Evolutionary conservation across 2,888 invertebrate species (phyloP).

Genomic region (Noctua pronuba): DNA sequence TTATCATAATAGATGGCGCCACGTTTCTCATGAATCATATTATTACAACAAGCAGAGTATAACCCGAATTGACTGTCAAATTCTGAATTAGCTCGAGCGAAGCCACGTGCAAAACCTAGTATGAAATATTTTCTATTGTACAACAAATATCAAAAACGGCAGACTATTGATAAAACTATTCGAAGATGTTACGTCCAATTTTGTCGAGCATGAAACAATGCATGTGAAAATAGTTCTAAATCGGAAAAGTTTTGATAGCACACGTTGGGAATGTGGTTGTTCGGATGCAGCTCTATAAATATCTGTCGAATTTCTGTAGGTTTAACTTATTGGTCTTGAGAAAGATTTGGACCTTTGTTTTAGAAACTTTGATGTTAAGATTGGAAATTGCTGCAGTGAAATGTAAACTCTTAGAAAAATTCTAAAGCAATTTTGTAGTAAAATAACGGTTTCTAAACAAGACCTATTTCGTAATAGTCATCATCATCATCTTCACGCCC

Average conservation of each 20-base stretch:
- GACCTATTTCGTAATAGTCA: neutral
- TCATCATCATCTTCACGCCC: too few relatives aligned
- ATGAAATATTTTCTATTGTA: neutral
- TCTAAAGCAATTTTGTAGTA: neutral
- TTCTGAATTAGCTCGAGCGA: too few relatives aligned
- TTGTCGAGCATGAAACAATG: conserved; percentile 48
- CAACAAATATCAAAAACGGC: neutral
- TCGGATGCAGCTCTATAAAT: conserved; percentile 45
- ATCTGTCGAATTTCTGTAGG: conserved; percentile 34
- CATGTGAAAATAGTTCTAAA: conserved; percentile 52
- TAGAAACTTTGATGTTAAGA: neutral
- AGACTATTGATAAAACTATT: conserved; percentile 7
- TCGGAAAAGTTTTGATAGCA: conserved; percentile 61
- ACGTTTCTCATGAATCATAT: too few relatives aligned
- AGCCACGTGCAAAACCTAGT: too few relatives aligned
- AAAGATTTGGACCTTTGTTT: neutral
- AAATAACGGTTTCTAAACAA: neutral
- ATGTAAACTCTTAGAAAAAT: neutral
- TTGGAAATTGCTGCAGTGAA: neutral
- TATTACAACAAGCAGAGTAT: too few relatives aligned
- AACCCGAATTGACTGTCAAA: too few relatives aligned
- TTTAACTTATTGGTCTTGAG: neutral
- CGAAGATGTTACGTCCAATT: conserved; percentile 26
- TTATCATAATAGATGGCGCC: too few relatives aligned
- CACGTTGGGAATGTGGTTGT: conserved; percentile 39